Base-by-base conservation (phyloP, 2,888 invertebrate species). In the Pollenia labialis region DNA sequence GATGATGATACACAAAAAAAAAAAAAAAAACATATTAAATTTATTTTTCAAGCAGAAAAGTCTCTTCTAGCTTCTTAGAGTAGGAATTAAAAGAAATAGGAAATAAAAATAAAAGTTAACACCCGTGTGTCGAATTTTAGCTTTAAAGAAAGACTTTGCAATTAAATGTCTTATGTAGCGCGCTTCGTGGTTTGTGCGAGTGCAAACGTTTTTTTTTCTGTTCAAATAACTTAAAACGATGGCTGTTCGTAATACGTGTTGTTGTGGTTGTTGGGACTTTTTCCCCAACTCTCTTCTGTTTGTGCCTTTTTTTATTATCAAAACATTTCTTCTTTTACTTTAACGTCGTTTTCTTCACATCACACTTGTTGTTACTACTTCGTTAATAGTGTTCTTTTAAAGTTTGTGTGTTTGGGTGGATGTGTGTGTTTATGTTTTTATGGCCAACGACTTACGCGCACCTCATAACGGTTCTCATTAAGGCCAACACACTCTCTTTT, bases 391-490 rank as follows among this genome's bases (percentile, higher is more conserved):
- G 74, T 64, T 77, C 66, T 81, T 72, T 74, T 72, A 52, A 62
- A 58, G 52, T 44, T 79, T 69, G 54, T 66, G 23, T 23, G 12
- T 46, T 7, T 56, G 18, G 40, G 64, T 16, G n/a, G 46, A 52
- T 46, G 8, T 60, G 23, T 81, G 64, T 18, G 68, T 76, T 75
- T 81, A 66, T 32, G 32, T 32, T 56, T 64, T 88, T 88, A 88
- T 89, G 89, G 87, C 81, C 87, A 87, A 81, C 81, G 76, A 81
- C 81, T 88, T 86, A 88, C 90, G 91, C 91, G 91, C 90, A 79
- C 74, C 79, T 74, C 32, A 92, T 93, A 93, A 93, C 93, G 93
- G 93, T 93, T 92, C 92, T 90, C 92, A 92, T 92, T 92, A 92
- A 92, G 92, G 93, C 92, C 93, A 92, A 89, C 87, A 87, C 72